A percentile compares a stretch with the other conserved stretches of the same genome.
Conservation (phyloP, 2,797 vertebrate species). For the Lagodon rhomboides region DNA sequence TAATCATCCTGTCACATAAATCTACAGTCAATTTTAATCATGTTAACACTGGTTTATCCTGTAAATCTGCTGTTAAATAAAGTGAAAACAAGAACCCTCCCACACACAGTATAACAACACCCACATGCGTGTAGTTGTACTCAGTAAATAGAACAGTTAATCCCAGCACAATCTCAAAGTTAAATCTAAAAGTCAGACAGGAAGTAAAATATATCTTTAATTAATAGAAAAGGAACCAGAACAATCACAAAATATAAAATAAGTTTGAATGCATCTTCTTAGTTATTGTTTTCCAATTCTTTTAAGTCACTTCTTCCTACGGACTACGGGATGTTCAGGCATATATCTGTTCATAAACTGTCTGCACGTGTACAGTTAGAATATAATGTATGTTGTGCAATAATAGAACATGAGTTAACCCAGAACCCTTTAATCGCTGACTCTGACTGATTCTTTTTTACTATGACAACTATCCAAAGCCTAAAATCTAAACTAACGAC, state of each 20-base stretch:
- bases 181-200: neutral
- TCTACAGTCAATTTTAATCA: neutral
- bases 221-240: neutral
- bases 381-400: neutral
- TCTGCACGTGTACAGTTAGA: neutral
- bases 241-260: neutral
- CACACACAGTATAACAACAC: neutral
- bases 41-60: neutral
- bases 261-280: neutral
- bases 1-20: conserved; percentile 31
- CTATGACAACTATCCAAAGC: neutral
- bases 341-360: neutral
- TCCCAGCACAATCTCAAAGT: neutral
- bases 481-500: neutral
- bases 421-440: neutral
- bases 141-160: neutral
- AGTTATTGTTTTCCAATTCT: neutral
- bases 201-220: neutral
- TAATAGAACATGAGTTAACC: neutral
- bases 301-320: neutral
- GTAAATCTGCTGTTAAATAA: conserved; percentile 13
- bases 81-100: neutral
- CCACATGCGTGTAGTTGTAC: neutral
- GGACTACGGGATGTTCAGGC: neutral
- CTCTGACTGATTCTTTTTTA: conserved; percentile 7